Base-by-base conservation (phyloP, 1,140 invertebrate genomes). In the Aphelenchoides fujianensis region DNA sequence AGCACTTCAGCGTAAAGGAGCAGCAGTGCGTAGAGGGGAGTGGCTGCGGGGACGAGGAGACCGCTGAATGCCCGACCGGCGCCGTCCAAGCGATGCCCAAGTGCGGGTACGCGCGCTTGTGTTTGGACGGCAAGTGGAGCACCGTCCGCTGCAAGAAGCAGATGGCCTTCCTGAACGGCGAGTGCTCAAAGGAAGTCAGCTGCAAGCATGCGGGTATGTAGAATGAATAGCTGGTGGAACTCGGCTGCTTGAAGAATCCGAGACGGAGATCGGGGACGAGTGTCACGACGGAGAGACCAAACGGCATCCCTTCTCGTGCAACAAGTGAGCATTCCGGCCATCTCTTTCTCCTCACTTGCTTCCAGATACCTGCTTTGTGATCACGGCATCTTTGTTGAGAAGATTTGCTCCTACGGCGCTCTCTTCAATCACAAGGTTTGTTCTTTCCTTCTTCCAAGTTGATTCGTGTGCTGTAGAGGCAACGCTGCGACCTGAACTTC, bases 341-440 rank as follows among this genome's bases (percentile, higher is more conserved):
- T 48, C 23, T 12, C 41, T 48, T 12, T 12, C 23, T 48, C 12
- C 12, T 12, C 12, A 48, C 12, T 12, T 12, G 12, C 23, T 12
- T 48, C 23, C 41, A 12, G 23, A 23, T 48, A 59, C 55, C 34
- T 59, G 55, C 12, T 19, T 7, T 59, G 55, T 19, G 55, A 59
- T 19, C 55, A 59, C 34, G 55, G 55, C 5, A 32, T 59, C 34
- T 59, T 59, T 32, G 34, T 19, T 5, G 55, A 59, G 19, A 27
- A 32, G 5, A 19, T 59, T 32, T 59, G 55, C 23, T 59, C 55
- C 28, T 59, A 59, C 19, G 55, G 55, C 23, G 55, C 55, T 5
- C 55, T 59, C 55, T 59, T 59, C 19, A 59, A 59, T 59, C 55
- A 27, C 27, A 59, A 59, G 55, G 55, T 59, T 19, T 5, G 55